Evolutionary conservation across 2,797 vertebrate genomes (phyloP).

Genomic region (Danio tinwini): DNA sequence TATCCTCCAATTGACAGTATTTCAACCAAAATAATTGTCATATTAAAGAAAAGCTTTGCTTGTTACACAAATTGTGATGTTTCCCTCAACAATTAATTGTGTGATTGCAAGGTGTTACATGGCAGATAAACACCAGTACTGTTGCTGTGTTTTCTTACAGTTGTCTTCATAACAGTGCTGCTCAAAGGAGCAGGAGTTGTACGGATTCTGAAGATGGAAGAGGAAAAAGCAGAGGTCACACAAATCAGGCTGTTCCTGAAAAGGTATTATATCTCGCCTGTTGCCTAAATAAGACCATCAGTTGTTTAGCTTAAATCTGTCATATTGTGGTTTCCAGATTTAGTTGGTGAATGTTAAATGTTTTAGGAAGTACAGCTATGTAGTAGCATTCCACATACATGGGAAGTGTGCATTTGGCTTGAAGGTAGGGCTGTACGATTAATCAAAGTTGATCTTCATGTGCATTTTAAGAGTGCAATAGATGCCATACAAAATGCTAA

Average conservation of each 20-base stretch:
- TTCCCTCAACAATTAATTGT: neutral
- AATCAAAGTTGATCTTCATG: no score
- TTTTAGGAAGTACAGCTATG: neutral
- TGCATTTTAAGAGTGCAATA: no score
- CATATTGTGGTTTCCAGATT: neutral
- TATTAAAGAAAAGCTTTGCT: neutral
- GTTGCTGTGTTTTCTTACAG: constrained; percentile 10
- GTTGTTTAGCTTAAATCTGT: neutral
- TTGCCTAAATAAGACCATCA: neutral
- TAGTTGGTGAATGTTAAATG: neutral
- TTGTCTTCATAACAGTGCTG: constrained; percentile 68
- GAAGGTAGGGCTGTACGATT: no score
- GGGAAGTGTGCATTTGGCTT: neutral
- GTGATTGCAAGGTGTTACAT: neutral
- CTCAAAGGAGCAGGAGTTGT: constrained; percentile 92
- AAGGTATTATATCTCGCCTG: constrained; percentile 52
- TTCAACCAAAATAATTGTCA: no score
- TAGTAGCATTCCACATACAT: neutral
- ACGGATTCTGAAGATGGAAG: constrained; percentile 85
- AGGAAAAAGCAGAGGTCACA: constrained; percentile 73
- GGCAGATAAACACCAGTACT: neutral
- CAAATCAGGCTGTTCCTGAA: constrained; percentile 64
- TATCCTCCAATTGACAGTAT: no score
- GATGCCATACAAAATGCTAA: no score
- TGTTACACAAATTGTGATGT: neutral